Conservation (phyloP, 2,888 invertebrate genomes). For the Cinara cedri region DNA sequence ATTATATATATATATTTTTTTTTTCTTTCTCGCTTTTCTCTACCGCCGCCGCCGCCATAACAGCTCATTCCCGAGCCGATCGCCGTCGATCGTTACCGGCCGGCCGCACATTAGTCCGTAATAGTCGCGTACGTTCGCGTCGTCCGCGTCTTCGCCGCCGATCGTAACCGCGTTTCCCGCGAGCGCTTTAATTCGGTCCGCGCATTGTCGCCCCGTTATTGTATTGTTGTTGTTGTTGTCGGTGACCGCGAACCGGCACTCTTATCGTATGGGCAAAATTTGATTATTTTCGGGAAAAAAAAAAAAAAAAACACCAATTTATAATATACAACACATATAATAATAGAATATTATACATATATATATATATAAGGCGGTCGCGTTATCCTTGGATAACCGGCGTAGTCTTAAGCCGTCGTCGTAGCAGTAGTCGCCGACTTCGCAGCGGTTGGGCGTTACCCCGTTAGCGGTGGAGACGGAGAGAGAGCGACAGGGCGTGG, state of each 20-base stretch:
- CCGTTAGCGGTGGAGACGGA: background rate
- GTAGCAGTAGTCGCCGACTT: background rate
- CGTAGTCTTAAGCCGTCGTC: background rate
- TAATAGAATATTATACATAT: too few relatives aligned
- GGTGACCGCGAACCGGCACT: too few relatives aligned
- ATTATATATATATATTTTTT: background rate
- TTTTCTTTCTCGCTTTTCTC: constrained; percentile 39
- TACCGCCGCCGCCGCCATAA: constrained; percentile 13
- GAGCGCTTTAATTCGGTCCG: too few relatives aligned
- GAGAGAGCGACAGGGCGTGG: background rate
- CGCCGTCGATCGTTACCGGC: constrained; percentile 21
- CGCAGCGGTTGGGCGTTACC: constrained; percentile 16
- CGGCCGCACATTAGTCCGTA: too few relatives aligned
- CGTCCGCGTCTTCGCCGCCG: background rate
- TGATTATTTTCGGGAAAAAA: too few relatives aligned
- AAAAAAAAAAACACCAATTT: too few relatives aligned
- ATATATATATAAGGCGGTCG: too few relatives aligned
- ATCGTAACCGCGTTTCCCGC: too few relatives aligned
- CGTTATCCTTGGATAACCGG: constrained; percentile 6
- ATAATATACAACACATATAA: too few relatives aligned
- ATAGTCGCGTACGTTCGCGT: background rate
- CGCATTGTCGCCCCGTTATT: too few relatives aligned
- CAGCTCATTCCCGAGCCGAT: constrained; percentile 28
- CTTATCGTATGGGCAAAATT: too few relatives aligned
- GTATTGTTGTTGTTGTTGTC: too few relatives aligned